A percentile compares a stretch with the other conserved stretches of the same genome.
These are phyloP conservation scores for Nebria ingens DNA, from an alignment of 1,140 invertebrate genomes.

Conservation along the genomic window DNA sequence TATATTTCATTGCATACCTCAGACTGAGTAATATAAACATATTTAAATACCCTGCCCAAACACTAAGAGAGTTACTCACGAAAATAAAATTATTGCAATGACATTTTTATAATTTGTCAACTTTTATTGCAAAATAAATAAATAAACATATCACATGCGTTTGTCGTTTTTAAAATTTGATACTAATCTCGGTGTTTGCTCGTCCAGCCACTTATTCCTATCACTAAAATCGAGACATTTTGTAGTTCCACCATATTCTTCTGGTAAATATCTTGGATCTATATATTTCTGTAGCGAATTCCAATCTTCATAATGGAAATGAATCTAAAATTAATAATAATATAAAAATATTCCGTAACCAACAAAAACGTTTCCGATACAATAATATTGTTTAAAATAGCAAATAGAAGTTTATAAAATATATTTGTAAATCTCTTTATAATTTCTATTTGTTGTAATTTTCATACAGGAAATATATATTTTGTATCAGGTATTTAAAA, in stretches of 20 bases:
- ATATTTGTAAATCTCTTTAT: too few species aligned
- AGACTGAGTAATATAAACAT: too few species aligned
- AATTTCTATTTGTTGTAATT: too few species aligned
- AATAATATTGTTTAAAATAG: too few species aligned
- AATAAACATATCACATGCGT: constrained; percentile 9
- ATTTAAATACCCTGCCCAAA: too few species aligned
- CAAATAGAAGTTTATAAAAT: too few species aligned
- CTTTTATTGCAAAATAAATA: constrained; percentile 13
- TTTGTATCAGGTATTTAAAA: too few species aligned
- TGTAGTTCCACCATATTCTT: constrained; percentile 24
- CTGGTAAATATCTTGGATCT: constrained; percentile 19
- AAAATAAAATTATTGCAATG: constrained; percentile 6
- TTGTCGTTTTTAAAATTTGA: not conserved
- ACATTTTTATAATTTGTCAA: constrained; percentile 3
- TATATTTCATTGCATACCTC: too few species aligned
- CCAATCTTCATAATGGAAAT: constrained; percentile 22
- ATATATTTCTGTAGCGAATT: constrained; percentile 21
- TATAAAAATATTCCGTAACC: too few species aligned
- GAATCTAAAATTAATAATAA: constrained; percentile 23
- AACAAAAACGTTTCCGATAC: too few species aligned
- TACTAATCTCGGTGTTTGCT: constrained; percentile 11
- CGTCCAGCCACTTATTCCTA: constrained; percentile 19
- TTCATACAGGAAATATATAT: too few species aligned
- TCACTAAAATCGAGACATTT: constrained; percentile 16
- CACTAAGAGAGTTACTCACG: too few species aligned